Conservation (phyloP, 2,797 vertebrate genomes). For the Leptoclinus maculatus region DNA sequence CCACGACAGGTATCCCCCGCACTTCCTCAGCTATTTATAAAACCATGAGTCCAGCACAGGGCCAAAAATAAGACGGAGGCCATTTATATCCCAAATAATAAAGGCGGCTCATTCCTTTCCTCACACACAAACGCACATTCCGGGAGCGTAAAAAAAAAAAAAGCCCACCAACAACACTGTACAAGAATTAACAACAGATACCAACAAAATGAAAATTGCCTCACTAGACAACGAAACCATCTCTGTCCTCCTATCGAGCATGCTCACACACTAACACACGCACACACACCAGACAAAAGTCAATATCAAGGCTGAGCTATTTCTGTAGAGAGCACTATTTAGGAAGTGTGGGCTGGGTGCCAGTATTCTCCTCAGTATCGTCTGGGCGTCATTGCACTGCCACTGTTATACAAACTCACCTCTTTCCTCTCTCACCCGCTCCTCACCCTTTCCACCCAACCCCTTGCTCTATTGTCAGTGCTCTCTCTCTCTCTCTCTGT, state of each 20-base stretch:
- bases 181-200: slow-evolving; percentile 27
- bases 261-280: slow-evolving; percentile 22
- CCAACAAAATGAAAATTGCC: slow-evolving; percentile 54
- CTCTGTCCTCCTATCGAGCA: slow-evolving; percentile 47
- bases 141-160: slow-evolving; percentile 16
- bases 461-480: slow-evolving; percentile 74
- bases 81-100: slow-evolving; percentile 82
- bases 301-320: slow-evolving; percentile 86
- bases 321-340: slow-evolving; percentile 85
- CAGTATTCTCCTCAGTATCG: slow-evolving; percentile 81
- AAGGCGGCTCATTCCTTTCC: slow-evolving; percentile 39
- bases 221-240: slow-evolving; percentile 54
- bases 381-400: slow-evolving; percentile 77
- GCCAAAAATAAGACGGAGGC: slow-evolving; percentile 85
- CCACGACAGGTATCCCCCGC: slow-evolving; percentile 81
- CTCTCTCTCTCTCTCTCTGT: slow-evolving; percentile 27
- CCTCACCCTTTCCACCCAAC: slow-evolving; percentile 70
- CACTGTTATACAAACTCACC: slow-evolving; percentile 80
- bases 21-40: slow-evolving; percentile 87
- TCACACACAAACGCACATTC: slow-evolving; percentile 14
- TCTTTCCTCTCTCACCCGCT: slow-evolving; percentile 72
- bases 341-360: slow-evolving; percentile 82
- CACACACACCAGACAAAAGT: slow-evolving; percentile 76
- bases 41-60: slow-evolving; percentile 69
- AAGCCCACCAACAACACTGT: background rate